Evolutionary conservation across 2,888 invertebrate species (phyloP).

Genomic region (Clanis bilineata): DNA sequence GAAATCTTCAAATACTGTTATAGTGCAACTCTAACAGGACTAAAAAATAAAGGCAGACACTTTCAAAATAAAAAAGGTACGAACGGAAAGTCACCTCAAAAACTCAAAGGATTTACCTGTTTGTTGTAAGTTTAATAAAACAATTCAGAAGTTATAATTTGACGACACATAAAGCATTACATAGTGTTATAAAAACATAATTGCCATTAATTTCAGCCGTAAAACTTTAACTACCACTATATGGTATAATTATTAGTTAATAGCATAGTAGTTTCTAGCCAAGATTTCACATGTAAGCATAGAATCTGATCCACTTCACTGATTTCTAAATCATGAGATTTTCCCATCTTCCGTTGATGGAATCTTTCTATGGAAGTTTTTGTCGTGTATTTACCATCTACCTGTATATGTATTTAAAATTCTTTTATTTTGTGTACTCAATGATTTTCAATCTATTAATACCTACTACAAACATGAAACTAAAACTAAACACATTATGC

Average conservation of each 20-base stretch:
- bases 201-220: not conserved
- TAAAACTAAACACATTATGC: too few species aligned
- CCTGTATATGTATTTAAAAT: not conserved
- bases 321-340: not conserved
- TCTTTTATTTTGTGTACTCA: not conserved
- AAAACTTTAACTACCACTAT: conserved; percentile 2
- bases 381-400: not conserved
- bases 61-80: too few species aligned
- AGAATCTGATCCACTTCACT: not conserved
- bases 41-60: too few species aligned
- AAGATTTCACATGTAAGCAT: not conserved
- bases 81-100: too few species aligned
- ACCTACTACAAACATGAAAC: too few species aligned
- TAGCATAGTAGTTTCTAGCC: not conserved
- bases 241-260: not conserved
- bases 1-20: too few species aligned
- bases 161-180: not conserved
- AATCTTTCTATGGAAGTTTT: too few species aligned
- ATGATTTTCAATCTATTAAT: too few species aligned
- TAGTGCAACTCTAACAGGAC: too few species aligned
- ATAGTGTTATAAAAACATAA: not conserved
- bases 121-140: too few species aligned
- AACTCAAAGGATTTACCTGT: too few species aligned
- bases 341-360: not conserved
- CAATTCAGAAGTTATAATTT: not conserved